A percentile compares a stretch with the other conserved stretches of the same genome.
Evolutionary conservation across 2,797 vertebrate genomes (phyloP).

Genomic region (Anas acuta): DNA sequence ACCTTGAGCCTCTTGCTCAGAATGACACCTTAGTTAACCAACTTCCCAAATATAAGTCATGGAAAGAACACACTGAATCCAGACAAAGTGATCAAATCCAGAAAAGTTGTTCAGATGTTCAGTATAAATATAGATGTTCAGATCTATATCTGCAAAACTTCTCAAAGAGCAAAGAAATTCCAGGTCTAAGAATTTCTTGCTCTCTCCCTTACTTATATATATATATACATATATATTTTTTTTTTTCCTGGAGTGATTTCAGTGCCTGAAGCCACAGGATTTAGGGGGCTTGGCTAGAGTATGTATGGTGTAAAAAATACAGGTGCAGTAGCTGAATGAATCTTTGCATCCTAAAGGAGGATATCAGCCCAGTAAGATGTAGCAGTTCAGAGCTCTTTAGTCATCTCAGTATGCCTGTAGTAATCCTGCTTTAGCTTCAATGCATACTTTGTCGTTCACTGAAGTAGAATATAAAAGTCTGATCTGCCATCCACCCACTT

Average conservation of each 20-base stretch:
- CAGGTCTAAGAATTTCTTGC: neutral
- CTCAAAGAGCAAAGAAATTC: neutral
- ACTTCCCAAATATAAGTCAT: neutral
- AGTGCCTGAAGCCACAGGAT: neutral
- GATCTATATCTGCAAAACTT: neutral
- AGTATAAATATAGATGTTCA: neutral
- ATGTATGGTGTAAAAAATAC: neutral
- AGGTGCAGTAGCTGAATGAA: neutral
- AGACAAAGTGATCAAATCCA: neutral
- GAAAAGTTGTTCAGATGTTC: neutral
- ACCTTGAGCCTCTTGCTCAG: neutral
- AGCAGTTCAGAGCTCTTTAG: neutral
- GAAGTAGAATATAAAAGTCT: neutral
- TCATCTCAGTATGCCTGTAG: neutral
- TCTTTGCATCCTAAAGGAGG: neutral
- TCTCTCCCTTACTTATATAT: neutral
- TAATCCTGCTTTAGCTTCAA: neutral
- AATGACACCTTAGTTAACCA: neutral
- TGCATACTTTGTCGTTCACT: neutral
- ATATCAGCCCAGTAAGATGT: neutral
- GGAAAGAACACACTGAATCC: neutral
- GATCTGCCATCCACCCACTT: neutral
- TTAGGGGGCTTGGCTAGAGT: neutral
- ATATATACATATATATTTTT: no score
- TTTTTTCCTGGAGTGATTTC: neutral